Evolutionary conservation across 1,140 invertebrate genomes (phyloP), one percentile per base, ranked within the genome.

Genomic region (Triops cancriformis): DNA sequence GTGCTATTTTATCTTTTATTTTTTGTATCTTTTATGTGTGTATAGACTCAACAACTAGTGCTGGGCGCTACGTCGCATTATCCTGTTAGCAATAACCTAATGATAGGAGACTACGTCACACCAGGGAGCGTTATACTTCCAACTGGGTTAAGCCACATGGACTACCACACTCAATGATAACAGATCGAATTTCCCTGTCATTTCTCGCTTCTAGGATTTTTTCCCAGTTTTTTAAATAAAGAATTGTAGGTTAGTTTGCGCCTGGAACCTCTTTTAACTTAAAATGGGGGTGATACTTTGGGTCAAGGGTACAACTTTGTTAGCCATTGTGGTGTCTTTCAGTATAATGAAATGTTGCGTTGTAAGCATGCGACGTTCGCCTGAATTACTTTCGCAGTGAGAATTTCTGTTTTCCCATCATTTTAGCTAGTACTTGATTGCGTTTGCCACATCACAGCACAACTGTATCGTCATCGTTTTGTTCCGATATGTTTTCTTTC

Each of bases 41-140:
- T n/a, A n/a, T n/a, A 85, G 82, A 85, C 82, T 79, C 86, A 82
- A 80, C 84, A 83, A 84, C 86, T 88, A 83, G 88, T 89, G 72
- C 86, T 90, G 83, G 87, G 88, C 80, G 89, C 89, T 80, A 86
- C 87, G 23, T 86, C 86, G 26, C 87, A 89, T 82, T 91, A 90
- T 82, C 90, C 91, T 79, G 89, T 92, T 79, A 92, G 90, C 85
- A 89, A 89, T 83, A 91, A 90, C 83, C 86, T 92, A 81, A 92
- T 93, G 91, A 93, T 92, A 81, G 91, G 91, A 76, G 91, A 93
- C 83, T 93, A 93, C 83, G 89, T 90, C 76, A 88, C 89, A 76
- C 88, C 89, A 42, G 87, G 85, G 26, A 87, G 85, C 81, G 85
- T 86, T 37, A 85, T 88, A 79, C 78, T 84, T 14, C 83, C 87